A percentile compares a stretch with the other conserved stretches of the same genome.
Conservation (phyloP, 2,113 vertebrate genomes). For the Ceratotherium simum region DNA sequence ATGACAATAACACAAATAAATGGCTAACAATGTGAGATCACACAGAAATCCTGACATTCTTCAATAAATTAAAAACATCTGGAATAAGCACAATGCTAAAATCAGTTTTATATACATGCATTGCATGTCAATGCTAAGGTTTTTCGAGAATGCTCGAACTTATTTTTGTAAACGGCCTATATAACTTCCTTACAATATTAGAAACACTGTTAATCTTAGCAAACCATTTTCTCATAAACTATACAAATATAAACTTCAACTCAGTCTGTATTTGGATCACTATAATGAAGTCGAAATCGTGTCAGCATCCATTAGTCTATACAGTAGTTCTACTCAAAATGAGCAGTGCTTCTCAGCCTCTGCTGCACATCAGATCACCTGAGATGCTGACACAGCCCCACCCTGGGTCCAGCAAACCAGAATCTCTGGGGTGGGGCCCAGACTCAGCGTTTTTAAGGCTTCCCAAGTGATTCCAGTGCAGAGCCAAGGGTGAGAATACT, state of each 20-base stretch:
- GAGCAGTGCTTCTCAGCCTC: not conserved
- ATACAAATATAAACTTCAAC: not conserved
- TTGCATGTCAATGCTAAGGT: not conserved
- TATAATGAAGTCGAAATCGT: not conserved
- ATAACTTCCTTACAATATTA: not conserved
- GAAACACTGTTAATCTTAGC: not conserved
- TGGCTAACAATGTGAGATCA: not conserved
- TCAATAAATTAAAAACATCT: not conserved
- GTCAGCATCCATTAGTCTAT: not conserved
- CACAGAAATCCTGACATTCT: not conserved
- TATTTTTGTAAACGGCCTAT: not conserved
- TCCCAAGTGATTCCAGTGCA: not conserved
- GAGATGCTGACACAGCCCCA: not conserved
- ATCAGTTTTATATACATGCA: not conserved
- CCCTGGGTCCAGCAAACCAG: not conserved
- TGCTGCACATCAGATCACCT: not conserved
- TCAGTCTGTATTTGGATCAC: not conserved
- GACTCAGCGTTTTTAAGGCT: not conserved
- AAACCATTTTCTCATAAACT: not conserved
- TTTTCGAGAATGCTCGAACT: not conserved
- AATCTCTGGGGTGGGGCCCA: not conserved
- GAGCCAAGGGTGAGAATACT: no score
- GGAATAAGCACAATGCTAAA: not conserved
- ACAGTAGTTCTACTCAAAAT: not conserved
- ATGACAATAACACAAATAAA: not conserved